Conservation (phyloP, 2,797 vertebrate genomes). For the Coregonus suidteri region DNA sequence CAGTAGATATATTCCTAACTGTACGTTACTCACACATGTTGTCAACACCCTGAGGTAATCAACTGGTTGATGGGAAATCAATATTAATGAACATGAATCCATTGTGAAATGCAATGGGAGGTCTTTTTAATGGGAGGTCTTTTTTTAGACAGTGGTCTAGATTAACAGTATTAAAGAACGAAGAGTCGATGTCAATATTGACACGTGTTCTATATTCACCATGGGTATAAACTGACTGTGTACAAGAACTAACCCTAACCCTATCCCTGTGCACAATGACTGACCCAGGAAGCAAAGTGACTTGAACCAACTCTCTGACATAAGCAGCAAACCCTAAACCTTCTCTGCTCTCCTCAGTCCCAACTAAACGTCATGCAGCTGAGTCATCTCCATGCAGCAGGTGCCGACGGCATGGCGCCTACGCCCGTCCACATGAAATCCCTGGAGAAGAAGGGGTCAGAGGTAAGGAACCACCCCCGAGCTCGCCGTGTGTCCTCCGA, state of each 20-base stretch:
- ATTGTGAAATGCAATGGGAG: too few species aligned
- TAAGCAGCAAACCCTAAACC: not conserved
- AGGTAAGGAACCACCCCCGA: constrained; percentile 67
- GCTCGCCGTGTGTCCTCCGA: constrained; percentile 74
- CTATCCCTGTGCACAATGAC: too few species aligned
- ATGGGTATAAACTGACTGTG: too few species aligned
- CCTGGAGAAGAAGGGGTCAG: constrained; percentile 73
- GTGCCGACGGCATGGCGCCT: constrained; percentile 61
- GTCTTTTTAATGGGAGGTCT: too few species aligned
- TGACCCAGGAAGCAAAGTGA: not conserved
- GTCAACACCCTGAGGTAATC: not conserved
- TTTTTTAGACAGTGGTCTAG: too few species aligned
- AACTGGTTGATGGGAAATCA: not conserved
- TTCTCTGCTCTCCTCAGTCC: constrained; percentile 64
- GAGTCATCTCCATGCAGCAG: constrained; percentile 65
- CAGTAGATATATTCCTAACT: not conserved
- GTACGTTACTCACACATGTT: not conserved
- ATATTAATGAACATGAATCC: not conserved
- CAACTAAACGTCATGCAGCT: constrained; percentile 81
- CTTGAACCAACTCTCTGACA: not conserved
- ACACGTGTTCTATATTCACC: too few species aligned
- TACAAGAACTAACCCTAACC: too few species aligned
- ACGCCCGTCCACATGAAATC: constrained; percentile 70
- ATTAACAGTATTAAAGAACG: too few species aligned
- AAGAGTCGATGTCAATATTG: too few species aligned